Conservation (phyloP, 2,797 vertebrate genomes). For the Phaenicophaeus curvirostris region DNA sequence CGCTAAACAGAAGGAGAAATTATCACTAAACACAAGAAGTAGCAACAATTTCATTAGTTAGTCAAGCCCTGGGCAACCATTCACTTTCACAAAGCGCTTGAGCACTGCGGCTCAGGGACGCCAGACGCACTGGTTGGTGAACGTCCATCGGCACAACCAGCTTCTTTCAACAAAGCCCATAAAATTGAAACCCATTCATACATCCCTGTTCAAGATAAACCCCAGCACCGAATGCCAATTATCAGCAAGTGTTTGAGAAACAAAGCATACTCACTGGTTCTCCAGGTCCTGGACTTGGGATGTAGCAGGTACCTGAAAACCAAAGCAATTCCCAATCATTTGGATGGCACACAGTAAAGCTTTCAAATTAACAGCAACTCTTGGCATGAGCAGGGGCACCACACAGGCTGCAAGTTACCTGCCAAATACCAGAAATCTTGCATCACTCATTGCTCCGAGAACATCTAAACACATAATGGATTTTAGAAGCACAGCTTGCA, state of each 20-base stretch:
- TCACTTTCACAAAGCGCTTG: background rate
- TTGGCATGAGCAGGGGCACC: background rate
- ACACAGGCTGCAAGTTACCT: background rate
- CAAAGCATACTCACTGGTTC: slow-evolving; percentile 74
- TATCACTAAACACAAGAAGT: background rate
- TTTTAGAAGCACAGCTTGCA: background rate
- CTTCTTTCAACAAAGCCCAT: slow-evolving; percentile 6
- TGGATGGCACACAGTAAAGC: background rate
- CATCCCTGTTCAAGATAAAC: background rate
- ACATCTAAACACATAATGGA: background rate
- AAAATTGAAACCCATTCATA: background rate
- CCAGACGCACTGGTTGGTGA: background rate
- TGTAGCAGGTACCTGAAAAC: slow-evolving; percentile 70
- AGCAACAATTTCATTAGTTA: background rate
- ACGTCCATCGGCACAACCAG: background rate
- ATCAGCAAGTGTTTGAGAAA: background rate
- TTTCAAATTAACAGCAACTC: background rate
- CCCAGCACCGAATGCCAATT: background rate
- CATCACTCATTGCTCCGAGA: background rate
- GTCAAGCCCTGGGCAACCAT: background rate
- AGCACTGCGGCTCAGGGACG: background rate
- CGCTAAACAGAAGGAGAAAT: background rate
- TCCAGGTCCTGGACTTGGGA: slow-evolving; percentile 73
- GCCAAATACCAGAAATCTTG: background rate
- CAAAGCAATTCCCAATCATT: background rate